phyloP scores from a whole-genome alignment of 2,888 invertebrate genomes.

The Eilema depressum region DNA sequence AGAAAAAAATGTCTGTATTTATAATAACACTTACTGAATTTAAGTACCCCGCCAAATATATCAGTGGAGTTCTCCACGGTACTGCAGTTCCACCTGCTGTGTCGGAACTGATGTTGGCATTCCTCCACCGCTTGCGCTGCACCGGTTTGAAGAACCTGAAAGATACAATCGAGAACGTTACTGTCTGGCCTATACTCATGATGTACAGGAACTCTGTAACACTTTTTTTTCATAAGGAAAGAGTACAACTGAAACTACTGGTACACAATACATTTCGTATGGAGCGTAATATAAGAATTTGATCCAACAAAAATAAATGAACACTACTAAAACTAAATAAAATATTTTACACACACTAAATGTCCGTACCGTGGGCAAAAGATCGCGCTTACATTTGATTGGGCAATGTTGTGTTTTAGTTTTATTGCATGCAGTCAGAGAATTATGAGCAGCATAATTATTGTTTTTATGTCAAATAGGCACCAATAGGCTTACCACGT shows the following conservation, averaged over 20 bases:
- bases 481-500: too few relatives aligned
- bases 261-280: neutral
- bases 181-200: neutral
- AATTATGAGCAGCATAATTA: neutral
- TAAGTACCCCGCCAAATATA: conserved; percentile 94
- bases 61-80: conserved; percentile 91
- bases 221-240: too few relatives aligned
- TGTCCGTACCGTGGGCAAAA: neutral
- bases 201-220: too few relatives aligned
- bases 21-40: conserved; percentile 91
- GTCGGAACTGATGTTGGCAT: conserved; percentile 95
- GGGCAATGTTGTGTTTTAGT: too few relatives aligned
- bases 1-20: neutral
- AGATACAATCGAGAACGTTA: conserved; percentile 36
- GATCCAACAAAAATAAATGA: neutral
- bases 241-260: too few relatives aligned
- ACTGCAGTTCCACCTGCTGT: conserved; percentile 96
- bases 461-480: too few relatives aligned
- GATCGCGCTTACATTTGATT: too few relatives aligned
- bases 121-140: conserved; percentile 95
- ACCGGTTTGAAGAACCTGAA: conserved; percentile 92
- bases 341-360: too few relatives aligned
- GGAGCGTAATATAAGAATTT: neutral
- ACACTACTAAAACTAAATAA: neutral
- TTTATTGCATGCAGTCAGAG: neutral